These are phyloP conservation scores for Lipophrys pholis DNA, from an alignment of 2,113 vertebrate species.

Conservation along the genomic window DNA sequence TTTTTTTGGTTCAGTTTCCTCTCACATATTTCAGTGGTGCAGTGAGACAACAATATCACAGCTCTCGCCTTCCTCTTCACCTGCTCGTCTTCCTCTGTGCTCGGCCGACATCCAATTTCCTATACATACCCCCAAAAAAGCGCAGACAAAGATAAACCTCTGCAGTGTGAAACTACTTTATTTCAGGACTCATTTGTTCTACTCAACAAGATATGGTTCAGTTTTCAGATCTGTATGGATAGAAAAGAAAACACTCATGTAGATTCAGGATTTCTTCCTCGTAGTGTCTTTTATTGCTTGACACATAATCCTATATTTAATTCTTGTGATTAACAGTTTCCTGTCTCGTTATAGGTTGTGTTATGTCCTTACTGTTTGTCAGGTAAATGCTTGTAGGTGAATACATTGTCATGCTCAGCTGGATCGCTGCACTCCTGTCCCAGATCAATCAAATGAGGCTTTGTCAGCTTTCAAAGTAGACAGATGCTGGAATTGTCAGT, in stretches of 20 bases:
- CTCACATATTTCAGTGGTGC: not conserved
- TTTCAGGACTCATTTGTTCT: not conserved
- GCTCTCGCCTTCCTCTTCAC: not conserved
- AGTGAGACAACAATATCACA: not conserved
- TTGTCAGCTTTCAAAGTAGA: slow-evolving; percentile 23
- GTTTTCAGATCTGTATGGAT: not conserved
- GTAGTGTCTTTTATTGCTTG: not conserved
- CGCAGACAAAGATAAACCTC: not conserved
- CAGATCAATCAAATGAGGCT: slow-evolving; percentile 37
- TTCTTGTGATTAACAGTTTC: slow-evolving; percentile 8
- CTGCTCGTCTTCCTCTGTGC: not conserved
- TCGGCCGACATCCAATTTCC: no score
- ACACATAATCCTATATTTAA: slow-evolving; percentile 4
- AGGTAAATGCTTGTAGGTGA: slow-evolving; percentile 8
- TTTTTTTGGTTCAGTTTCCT: not conserved
- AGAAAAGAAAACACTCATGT: not conserved
- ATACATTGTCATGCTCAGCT: not conserved
- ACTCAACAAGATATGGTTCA: not conserved
- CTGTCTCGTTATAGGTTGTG: not conserved
- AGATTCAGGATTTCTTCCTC: not conserved
- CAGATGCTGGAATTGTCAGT: slow-evolving; percentile 6
- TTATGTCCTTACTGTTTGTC: not conserved
- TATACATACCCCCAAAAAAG: not conserved
- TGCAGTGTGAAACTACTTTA: slow-evolving; percentile 3
- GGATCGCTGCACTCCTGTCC: slow-evolving; percentile 15